phyloP scores from a whole-genome alignment of 1,140 invertebrate species.

The Saccostrea cuccullata region DNA sequence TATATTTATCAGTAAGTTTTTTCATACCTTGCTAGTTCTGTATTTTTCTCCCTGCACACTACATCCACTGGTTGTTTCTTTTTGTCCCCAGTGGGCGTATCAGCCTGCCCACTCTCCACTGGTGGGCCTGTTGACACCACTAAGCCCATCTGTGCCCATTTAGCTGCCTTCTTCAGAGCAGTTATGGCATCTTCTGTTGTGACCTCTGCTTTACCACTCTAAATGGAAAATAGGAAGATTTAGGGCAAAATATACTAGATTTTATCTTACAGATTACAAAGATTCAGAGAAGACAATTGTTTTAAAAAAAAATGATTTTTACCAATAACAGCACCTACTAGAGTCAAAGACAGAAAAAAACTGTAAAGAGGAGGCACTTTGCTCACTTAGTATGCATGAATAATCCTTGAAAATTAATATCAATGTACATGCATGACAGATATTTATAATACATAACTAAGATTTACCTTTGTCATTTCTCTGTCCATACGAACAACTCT shows the following conservation, averaged over 20 bases:
- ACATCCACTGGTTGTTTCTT: slow-evolving; percentile 74
- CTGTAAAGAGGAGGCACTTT: no score
- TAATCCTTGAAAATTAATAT: no score
- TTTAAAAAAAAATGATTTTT: no score
- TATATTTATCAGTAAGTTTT: not conserved
- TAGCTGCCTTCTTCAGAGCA: slow-evolving; percentile 75
- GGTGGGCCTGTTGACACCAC: slow-evolving; percentile 77
- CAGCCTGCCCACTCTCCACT: slow-evolving; percentile 64
- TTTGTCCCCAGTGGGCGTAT: slow-evolving; percentile 67
- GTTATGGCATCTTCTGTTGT: slow-evolving; percentile 76
- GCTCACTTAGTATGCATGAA: no score
- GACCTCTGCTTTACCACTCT: slow-evolving; percentile 74
- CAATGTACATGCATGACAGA: no score
- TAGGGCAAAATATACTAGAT: not conserved
- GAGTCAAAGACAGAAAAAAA: no score
- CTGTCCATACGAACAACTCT: slow-evolving; percentile 76
- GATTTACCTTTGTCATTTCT: slow-evolving; percentile 75
- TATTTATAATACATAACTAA: not conserved
- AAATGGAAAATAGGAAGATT: not conserved
- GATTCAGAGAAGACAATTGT: no score
- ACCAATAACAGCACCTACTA: no score
- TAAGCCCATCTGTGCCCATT: slow-evolving; percentile 78
- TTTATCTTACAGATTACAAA: not conserved
- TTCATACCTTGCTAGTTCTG: slow-evolving; percentile 74
- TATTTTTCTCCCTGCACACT: slow-evolving; percentile 77